Percentiles rank a stretch among this genome's conserved stretches.
Conservation (phyloP, 2,113 vertebrate genomes). For the Cinclus cinclus region DNA sequence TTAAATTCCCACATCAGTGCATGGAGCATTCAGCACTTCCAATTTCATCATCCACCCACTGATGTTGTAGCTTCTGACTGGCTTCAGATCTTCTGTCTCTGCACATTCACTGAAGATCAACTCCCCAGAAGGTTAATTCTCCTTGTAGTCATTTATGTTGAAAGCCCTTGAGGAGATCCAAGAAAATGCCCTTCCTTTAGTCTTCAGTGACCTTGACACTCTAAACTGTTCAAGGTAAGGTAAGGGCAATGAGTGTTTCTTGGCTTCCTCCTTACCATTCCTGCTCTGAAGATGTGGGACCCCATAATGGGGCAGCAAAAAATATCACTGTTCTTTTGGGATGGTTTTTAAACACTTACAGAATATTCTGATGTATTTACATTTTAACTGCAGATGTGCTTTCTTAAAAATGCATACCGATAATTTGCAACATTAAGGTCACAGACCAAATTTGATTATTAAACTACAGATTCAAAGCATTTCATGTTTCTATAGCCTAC, state of each 20-base stretch:
- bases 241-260: background rate
- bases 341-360: background rate
- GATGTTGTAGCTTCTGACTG: background rate
- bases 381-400: background rate
- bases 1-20: background rate
- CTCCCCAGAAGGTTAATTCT: background rate
- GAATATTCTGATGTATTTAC: background rate
- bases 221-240: background rate
- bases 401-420: background rate
- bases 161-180: background rate
- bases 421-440: background rate
- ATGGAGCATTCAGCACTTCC: background rate
- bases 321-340: background rate
- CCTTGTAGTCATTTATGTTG: background rate
- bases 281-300: background rate
- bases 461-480: background rate
- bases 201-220: background rate
- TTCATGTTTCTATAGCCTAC: background rate
- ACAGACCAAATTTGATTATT: background rate
- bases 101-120: background rate
- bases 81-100: background rate
- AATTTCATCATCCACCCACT: background rate
- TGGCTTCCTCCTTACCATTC: background rate
- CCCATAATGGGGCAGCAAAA: accelerated
- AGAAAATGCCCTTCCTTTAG: background rate